Evolutionary conservation across 2,797 vertebrate species (phyloP).

Genomic region (Smutsia gigantea): DNA sequence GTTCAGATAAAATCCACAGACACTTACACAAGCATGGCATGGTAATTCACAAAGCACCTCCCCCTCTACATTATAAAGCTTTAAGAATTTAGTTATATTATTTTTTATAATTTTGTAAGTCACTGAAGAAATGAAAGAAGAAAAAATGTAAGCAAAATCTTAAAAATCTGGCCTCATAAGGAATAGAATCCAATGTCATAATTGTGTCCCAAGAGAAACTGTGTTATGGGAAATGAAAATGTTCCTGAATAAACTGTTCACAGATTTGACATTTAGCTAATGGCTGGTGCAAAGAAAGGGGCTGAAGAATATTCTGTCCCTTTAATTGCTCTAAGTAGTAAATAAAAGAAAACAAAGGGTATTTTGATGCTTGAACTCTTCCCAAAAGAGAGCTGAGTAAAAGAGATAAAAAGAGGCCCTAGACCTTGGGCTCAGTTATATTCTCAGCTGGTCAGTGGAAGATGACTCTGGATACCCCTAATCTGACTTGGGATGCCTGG

Average conservation of each 20-base stretch:
- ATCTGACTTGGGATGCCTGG: neutral
- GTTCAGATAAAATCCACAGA: neutral
- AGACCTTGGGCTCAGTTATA: neutral
- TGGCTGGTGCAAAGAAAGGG: neutral
- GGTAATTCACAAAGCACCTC: neutral
- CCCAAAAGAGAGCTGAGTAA: neutral
- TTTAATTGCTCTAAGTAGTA: neutral
- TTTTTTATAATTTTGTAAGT: neutral
- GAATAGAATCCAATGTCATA: neutral
- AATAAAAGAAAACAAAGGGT: neutral
- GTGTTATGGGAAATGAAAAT: neutral
- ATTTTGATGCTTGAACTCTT: slow-evolving; percentile 27
- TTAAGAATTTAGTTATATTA: neutral
- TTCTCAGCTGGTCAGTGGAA: neutral
- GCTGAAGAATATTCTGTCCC: neutral
- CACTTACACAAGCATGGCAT: neutral
- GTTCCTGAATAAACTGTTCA: neutral
- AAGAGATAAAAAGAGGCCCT: neutral
- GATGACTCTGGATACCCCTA: neutral
- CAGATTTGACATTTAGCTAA: neutral
- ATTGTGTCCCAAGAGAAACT: slow-evolving; percentile 24
- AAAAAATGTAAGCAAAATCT: slow-evolving; percentile 3
- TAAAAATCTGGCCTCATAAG: slow-evolving; percentile 13
- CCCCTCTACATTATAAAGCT: neutral
- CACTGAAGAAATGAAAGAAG: slow-evolving; percentile 22